A percentile compares a stretch with the other conserved stretches of the same genome.
phyloP scores from a whole-genome alignment of 2,888 invertebrate species.

The Stegophylla sp. region DNA sequence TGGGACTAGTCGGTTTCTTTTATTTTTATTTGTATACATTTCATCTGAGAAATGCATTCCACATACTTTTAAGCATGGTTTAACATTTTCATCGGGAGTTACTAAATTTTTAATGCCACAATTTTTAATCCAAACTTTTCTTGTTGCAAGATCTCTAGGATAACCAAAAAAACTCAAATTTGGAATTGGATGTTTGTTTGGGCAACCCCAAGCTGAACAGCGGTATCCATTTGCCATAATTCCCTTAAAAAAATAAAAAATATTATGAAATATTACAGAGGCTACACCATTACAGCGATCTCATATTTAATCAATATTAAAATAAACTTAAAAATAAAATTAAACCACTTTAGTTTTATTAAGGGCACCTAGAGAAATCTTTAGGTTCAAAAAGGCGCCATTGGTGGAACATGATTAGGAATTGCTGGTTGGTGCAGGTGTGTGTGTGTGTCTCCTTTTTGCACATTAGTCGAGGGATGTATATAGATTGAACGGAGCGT shows the following conservation, averaged over 20 bases:
- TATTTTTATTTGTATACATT: background rate
- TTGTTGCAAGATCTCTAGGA: background rate
- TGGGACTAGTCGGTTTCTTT: background rate
- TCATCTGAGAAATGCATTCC: background rate
- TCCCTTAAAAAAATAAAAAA: background rate
- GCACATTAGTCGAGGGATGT: too few relatives aligned
- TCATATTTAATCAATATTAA: too few relatives aligned
- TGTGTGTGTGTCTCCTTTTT: too few relatives aligned
- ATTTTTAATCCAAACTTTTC: background rate
- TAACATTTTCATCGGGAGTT: background rate
- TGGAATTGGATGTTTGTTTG: background rate
- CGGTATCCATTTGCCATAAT: background rate
- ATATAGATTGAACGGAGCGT: too few relatives aligned
- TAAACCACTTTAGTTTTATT: too few relatives aligned
- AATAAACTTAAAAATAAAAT: background rate
- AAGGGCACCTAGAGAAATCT: too few relatives aligned
- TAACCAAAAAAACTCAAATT: background rate
- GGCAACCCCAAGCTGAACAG: slow-evolving; percentile 2
- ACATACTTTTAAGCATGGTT: background rate
- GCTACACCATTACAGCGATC: too few relatives aligned
- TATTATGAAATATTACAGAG: too few relatives aligned
- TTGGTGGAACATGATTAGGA: too few relatives aligned
- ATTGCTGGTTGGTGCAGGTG: too few relatives aligned
- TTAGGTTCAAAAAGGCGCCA: too few relatives aligned
- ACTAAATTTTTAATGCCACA: background rate